Base-by-base conservation (phyloP, 2,797 vertebrate genomes). In the Pseudomugil tenellus region DNA sequence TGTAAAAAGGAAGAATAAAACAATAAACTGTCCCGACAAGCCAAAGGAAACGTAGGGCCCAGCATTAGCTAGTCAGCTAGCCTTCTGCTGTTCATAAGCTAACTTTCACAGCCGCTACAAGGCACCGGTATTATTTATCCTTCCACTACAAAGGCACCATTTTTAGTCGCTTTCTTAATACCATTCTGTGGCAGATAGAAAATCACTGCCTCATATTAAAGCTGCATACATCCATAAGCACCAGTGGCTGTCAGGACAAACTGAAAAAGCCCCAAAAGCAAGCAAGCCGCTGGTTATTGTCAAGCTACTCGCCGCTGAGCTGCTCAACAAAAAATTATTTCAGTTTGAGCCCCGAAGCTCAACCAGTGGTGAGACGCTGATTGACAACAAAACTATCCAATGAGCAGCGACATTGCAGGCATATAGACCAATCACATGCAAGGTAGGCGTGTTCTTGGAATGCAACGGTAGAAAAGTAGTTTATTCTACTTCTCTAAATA, bases 161-260 rank as follows among this genome's bases (percentile, higher is more conserved):
- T 91, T 94, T 93, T 62, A 92, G 89, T 54, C 88, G 81, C 59
- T 91, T 92, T 53, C 93, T 84, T 51, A 88, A 61, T 3, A 85
- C 58, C 91, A 93, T 93, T 56, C 60, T 92, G 87, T 19, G 16
- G 17, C 51, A 52, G 73, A 66, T 2, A 54, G 67, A 1, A 53
- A 34, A 74, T 84, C 77, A 60, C 25, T 43, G 57, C 62, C 69
- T 58, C 32, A 6, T 54, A 56, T 53, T n/a, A 32, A 12, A 55
- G 56, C 43, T 41, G 37, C 5, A 70, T 37, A 39, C 0, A 63
- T 53, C 80, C 86, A 86, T 88, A 11, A 79, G 67, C 54, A 51
- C 11, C 60, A 51, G 31, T 28, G 46, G 51, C 29, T 61, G 60
- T 60, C 62, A 13, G 74, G 58, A 46, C 58, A 2, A 68, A 61